Percentiles rank a stretch among this genome's conserved stretches.
Evolutionary conservation across 1,140 invertebrate species (phyloP).

Genomic region (Musca domestica): DNA sequence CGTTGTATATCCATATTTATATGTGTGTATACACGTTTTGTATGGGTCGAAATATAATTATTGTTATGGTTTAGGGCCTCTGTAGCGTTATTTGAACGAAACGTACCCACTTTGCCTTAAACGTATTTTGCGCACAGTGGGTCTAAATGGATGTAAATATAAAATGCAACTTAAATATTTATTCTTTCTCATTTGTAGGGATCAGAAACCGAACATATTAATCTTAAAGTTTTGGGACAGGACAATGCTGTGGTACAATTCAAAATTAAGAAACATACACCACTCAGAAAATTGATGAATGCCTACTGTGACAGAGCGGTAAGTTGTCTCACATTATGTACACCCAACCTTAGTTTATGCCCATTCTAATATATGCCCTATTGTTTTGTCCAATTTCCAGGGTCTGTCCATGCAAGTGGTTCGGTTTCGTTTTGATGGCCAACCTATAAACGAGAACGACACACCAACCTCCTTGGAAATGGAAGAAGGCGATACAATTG

Average conservation of each 20-base stretch:
- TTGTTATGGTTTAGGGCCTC: not conserved
- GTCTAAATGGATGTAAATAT: not conserved
- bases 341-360: not conserved
- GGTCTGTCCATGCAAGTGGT: constrained; percentile 83
- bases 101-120: too few relatives aligned
- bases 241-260: constrained; percentile 94
- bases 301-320: constrained; percentile 92
- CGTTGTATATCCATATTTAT: not conserved
- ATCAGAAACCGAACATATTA: constrained; percentile 81
- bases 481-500: constrained; percentile 94
- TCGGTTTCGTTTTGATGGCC: constrained; percentile 89
- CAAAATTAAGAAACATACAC: constrained; percentile 95
- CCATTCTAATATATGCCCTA: not conserved
- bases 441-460: constrained; percentile 91
- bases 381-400: constrained; percentile 53
- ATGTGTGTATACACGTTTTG: not conserved
- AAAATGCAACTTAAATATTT: not conserved
- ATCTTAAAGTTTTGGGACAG: constrained; percentile 89
- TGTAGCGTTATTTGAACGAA: not conserved
- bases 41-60: too few relatives aligned
- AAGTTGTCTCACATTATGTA: constrained; percentile 56
- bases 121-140: constrained; percentile 1
- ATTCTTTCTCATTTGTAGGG: constrained; percentile 30
- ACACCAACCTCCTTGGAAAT: constrained; percentile 87
- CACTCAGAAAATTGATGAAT: constrained; percentile 91